Evolutionary conservation across 2,113 vertebrate genomes (phyloP).

Genomic region (Aegypius monachus): DNA sequence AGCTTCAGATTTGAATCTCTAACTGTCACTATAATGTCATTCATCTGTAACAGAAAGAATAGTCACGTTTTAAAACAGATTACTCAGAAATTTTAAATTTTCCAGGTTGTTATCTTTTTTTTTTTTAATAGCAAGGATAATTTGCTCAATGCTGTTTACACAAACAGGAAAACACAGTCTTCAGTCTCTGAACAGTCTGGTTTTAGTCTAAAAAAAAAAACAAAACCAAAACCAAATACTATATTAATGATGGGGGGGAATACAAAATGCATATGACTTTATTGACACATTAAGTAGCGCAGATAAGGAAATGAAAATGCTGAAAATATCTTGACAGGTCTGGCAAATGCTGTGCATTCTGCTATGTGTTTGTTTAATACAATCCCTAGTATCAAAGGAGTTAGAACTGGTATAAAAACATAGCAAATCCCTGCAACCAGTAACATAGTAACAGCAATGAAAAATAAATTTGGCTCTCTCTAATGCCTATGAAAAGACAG

Average conservation of each 20-base stretch:
- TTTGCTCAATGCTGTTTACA: not conserved
- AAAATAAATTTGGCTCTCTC: not conserved
- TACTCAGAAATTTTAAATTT: not conserved
- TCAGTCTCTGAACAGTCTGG: not conserved
- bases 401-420: constrained; percentile 6
- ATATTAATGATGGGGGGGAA: not conserved
- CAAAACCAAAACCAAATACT: not conserved
- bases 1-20: constrained; percentile 95
- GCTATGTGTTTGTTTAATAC: constrained; percentile 41
- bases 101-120: not conserved
- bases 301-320: constrained; percentile 31
- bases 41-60: constrained; percentile 79
- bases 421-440: not conserved
- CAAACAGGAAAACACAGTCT: not conserved
- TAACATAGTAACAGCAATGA: not conserved
- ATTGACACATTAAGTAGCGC: not conserved
- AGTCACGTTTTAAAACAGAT: not conserved
- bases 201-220: not conserved
- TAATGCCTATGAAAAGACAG: not conserved
- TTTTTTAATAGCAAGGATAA: not conserved
- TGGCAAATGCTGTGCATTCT: constrained; percentile 16
- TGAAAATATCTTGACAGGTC: constrained; percentile 28
- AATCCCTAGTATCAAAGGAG: constrained; percentile 31
- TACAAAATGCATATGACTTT: not conserved
- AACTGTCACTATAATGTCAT: constrained; percentile 87